Evolutionary conservation across 2,888 invertebrate genomes (phyloP).

Genomic region (Capitulum mitella): DNA sequence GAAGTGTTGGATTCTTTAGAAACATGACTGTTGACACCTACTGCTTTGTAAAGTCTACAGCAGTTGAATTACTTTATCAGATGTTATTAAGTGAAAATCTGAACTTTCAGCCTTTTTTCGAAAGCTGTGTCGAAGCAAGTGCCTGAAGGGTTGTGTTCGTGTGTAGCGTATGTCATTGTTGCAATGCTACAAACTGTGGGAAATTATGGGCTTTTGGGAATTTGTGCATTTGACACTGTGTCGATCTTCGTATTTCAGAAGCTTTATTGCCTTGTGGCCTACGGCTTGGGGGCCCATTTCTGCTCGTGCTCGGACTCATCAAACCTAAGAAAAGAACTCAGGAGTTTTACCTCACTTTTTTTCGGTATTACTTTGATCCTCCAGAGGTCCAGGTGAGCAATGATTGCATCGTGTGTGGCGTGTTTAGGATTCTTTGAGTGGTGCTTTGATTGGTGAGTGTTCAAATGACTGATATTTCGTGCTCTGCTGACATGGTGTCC

Average conservation of each 20-base stretch:
- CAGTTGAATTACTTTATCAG: neutral
- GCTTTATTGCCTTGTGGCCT: slow-evolving; percentile 61
- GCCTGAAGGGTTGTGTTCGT: neutral
- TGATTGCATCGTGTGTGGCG: no score
- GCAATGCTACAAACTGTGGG: neutral
- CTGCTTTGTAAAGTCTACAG: no score
- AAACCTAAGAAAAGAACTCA: slow-evolving; percentile 48
- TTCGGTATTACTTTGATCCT: slow-evolving; percentile 88
- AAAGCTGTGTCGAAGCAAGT: neutral
- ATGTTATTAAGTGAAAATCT: neutral
- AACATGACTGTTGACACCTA: no score
- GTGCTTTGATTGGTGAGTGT: slow-evolving; percentile 21
- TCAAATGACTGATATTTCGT: neutral
- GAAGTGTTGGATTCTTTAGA: neutral
- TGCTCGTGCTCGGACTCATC: slow-evolving; percentile 55
- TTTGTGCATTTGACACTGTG: neutral
- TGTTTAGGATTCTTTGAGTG: no score
- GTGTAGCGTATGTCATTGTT: neutral
- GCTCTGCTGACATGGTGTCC: neutral
- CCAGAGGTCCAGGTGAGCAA: slow-evolving; percentile 82
- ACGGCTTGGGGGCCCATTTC: slow-evolving; percentile 77
- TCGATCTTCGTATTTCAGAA: no score
- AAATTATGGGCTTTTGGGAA: neutral
- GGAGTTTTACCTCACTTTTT: slow-evolving; percentile 61
- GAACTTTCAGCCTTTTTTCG: neutral